These are phyloP conservation scores for Hoplodrina ambigua DNA, from an alignment of 2,888 invertebrate species.

Conservation along the genomic window DNA sequence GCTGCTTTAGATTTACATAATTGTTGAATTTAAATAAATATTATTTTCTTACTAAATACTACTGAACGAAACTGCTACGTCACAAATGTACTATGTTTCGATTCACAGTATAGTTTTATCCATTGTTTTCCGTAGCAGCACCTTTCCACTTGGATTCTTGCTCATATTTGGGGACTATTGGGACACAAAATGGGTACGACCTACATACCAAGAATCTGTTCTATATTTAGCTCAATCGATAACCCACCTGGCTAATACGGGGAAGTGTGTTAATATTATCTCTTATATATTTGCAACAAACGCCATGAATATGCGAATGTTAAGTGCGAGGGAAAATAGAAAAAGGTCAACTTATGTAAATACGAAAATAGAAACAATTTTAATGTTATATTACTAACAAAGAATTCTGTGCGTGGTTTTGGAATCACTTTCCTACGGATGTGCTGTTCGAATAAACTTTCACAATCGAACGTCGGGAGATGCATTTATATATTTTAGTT, in stretches of 20 bases:
- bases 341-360: slow-evolving; percentile 31
- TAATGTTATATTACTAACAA: slow-evolving; percentile 32
- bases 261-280: slow-evolving; percentile 30
- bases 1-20: slow-evolving; percentile 33
- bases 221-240: slow-evolving; percentile 58
- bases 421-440: slow-evolving; percentile 32
- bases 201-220: slow-evolving; percentile 43
- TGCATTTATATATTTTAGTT: slow-evolving; percentile 37
- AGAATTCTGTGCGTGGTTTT: slow-evolving; percentile 28
- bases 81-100: background rate
- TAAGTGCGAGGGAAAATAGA: slow-evolving; percentile 37
- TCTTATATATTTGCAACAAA: slow-evolving; percentile 13
- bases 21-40: slow-evolving; percentile 26
- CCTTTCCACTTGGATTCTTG: slow-evolving; percentile 37
- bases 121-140: slow-evolving; percentile 38
- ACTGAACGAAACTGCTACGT: slow-evolving; percentile 14
- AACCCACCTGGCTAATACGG: slow-evolving; percentile 25
- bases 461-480: slow-evolving; percentile 37
- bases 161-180: slow-evolving; percentile 47
- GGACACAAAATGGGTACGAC: slow-evolving; percentile 32
- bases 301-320: slow-evolving; percentile 16
- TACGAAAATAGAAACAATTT: slow-evolving; percentile 28
- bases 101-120: background rate
- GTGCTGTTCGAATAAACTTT: slow-evolving; percentile 45
- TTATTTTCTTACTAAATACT: slow-evolving; percentile 15